Evolutionary conservation across 2,888 invertebrate genomes (phyloP), one percentile per base, ranked within the genome.

Genomic region (Hemaris fuciformis): DNA sequence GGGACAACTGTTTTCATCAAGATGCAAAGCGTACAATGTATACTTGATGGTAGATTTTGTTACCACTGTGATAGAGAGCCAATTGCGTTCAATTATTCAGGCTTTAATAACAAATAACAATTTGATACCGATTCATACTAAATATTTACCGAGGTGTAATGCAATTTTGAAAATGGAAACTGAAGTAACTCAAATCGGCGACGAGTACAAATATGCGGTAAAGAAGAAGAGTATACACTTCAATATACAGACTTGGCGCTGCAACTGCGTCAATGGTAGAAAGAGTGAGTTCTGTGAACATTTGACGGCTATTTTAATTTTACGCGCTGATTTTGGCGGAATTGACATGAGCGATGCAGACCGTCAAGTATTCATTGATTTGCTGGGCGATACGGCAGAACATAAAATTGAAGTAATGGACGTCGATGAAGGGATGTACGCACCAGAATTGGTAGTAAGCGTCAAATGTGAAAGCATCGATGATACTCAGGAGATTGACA

Each of bases 281-380:
- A 70, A 61, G 41, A 80, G 79, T 0, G 61, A 63, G 2, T 65
- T 80, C 3, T 83, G 83, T 58, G 77, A 74, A 22, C 83, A 83
- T 53, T 61, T 82, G n/a, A 70, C 70, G 38, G 72, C 71, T 0
- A 43, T 70, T 0, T 38, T 80, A 25, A 43, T 18, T 43, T 10
- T 43, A 18, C 15, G 20, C 10, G 18, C 43, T 8, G 18, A 43
- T 18, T 2, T 8, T 43, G 43, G 43, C 3, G 15, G 15, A 3
- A 43, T 20, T 43, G 18, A 43, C 18, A 7, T 43, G 18, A 20
- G 7, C 18, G 10, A 20, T 6, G 20, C 8, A 22, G 20, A 43
- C 10, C 43, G 43, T 18, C 22, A 43, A 8, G 18, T 43, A 20
- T 20, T 43, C 3, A 43, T 20, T 43, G 20, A 20, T 8, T 10